Evolutionary conservation across 1,140 invertebrate species (phyloP).

Genomic region (Streblospio benedicti): DNA sequence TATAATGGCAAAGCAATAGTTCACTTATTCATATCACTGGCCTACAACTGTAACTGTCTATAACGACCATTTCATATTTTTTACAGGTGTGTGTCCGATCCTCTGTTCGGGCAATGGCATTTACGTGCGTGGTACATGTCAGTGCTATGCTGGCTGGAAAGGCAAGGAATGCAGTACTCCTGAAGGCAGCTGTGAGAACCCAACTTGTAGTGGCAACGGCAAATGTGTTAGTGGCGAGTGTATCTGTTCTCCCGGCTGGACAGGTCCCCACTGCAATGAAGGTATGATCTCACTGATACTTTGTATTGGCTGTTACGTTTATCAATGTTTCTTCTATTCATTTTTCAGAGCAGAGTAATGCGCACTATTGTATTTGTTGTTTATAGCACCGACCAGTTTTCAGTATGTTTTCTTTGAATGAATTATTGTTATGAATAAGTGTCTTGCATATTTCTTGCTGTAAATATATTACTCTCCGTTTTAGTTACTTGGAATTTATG

Average conservation of each 20-base stretch:
- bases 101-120: slow-evolving; percentile 44
- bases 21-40: too few species aligned
- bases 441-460: too few species aligned
- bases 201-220: slow-evolving; percentile 44
- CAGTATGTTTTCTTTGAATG: background rate
- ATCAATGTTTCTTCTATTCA: too few species aligned
- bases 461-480: too few species aligned
- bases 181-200: slow-evolving; percentile 38
- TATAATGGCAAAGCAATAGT: too few species aligned
- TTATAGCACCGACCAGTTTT: too few species aligned
- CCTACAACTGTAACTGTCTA: too few species aligned
- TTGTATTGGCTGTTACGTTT: too few species aligned
- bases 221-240: slow-evolving; percentile 43
- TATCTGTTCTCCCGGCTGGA: slow-evolving; percentile 39
- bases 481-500: too few species aligned
- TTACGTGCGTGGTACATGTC: slow-evolving; percentile 39
- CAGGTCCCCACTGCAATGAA: slow-evolving; percentile 40
- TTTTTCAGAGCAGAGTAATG: too few species aligned
- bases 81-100: slow-evolving; percentile 76
- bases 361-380: background rate
- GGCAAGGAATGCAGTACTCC: slow-evolving; percentile 41
- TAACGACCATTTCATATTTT: slow-evolving; percentile 40
- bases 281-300: slow-evolving; percentile 35
- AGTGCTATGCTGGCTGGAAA: slow-evolving; percentile 44
- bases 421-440: too few species aligned